A percentile compares a stretch with the other conserved stretches of the same genome.
Conservation (phyloP, 2,113 vertebrate species). For the Pithys albifrons region DNA sequence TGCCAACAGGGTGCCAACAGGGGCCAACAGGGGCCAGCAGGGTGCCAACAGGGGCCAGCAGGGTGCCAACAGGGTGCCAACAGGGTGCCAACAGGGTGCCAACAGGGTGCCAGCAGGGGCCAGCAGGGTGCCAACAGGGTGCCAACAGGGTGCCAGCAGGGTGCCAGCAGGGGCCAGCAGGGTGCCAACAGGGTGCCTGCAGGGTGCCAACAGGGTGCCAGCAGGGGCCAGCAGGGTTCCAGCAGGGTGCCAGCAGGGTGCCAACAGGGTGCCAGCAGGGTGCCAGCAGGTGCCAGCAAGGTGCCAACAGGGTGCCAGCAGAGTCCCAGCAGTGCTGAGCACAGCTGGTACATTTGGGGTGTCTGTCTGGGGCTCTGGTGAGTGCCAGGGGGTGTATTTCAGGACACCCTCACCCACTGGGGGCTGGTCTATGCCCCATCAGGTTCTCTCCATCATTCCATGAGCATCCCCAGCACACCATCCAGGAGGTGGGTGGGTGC, state of each 20-base stretch:
- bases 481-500: not conserved
- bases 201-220: not conserved
- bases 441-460: not conserved
- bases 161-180: not conserved
- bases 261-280: too few species aligned
- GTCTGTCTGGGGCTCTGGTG: rapidly evolving
- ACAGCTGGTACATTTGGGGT: rapidly evolving
- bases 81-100: too few species aligned
- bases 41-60: not conserved
- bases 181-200: too few species aligned
- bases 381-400: not conserved
- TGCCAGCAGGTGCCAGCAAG: too few species aligned
- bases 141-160: too few species aligned
- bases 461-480: too few species aligned
- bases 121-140: too few species aligned
- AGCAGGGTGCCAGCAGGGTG: too few species aligned
- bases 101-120: not conserved
- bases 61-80: not conserved
- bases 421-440: rapidly evolving
- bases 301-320: too few species aligned
- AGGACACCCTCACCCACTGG: not conserved
- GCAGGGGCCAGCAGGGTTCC: too few species aligned
- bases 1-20: not conserved
- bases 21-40: not conserved
- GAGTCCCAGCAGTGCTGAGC: not conserved